Evolutionary conservation across 1,140 invertebrate genomes (phyloP), one percentile per base, ranked within the genome.

Genomic region (Drosophila simulans): DNA sequence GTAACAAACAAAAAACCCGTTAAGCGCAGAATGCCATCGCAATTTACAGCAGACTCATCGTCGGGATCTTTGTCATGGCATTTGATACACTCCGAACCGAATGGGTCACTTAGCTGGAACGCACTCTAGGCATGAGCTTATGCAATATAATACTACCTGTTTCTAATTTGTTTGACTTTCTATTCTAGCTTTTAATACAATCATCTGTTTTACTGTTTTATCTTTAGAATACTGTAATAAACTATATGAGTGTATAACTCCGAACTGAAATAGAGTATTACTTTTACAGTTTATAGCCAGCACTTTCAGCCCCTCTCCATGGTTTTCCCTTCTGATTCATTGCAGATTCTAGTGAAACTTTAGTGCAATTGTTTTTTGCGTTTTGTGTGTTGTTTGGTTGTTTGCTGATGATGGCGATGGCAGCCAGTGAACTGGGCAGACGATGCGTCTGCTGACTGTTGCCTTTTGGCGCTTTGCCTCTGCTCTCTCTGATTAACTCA

Each of bases 1-100:
- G 80, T 89, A 80, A 77, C 83, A 79, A 86, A 88, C 73, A 78
- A 73, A 88, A 79, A 77, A 86, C 74, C 83, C 75, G 83, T 86
- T 83, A 83, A 77, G 49, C 49, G 45, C 51, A 49, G 63, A 86
- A 89, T 76, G 77, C 66, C 58, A 77, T 55, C 63, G 66, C 79
- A 88, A 83, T 89, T 88, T 82, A 76, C 76, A 71, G 40, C 51
- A 77, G 75, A 64, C 45, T 79, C 69, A 79, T 83, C 42, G 55
- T 45, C 40, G 39, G 17, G 15, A 52, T 70, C 68, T 70, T 70
- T 57, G 68, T 70, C 64, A 70, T 70, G 27, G 43, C 42, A 70
- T 70, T 70, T 69, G 68, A 70, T 70, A 70, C 52, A 49, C 66
- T 70, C 35, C 22, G 3, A 27, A 34, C 4, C 27, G 11, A 13